These are phyloP conservation scores for Rhopilema esculentum DNA, from an alignment of 30 jellyfish, hydroid and myxozoan genomes.

Conservation along the genomic window DNA sequence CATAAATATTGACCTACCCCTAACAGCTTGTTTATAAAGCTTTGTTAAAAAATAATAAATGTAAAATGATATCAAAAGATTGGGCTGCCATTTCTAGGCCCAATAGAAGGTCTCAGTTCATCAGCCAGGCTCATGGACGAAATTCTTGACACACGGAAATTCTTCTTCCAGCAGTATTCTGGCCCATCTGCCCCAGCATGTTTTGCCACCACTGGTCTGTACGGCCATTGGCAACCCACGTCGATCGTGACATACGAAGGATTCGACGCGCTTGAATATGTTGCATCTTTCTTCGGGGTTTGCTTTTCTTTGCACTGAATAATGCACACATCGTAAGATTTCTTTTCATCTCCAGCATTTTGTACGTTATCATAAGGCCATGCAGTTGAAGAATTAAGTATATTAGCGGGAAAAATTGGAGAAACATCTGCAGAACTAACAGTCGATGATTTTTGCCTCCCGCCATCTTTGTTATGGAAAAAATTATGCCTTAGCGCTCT, in stretches of 20 bases:
- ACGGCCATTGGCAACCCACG: conserved; percentile 39
- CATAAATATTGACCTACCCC: too few relatives aligned
- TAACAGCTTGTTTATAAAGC: neutral
- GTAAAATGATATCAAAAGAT: conserved; percentile 35
- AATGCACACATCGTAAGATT: conserved; percentile 34
- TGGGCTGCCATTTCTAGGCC: conserved; percentile 52
- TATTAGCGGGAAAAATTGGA: conserved; percentile 25
- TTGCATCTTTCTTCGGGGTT: conserved; percentile 37
- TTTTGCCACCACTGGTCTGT: conserved; percentile 66
- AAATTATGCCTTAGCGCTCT: conserved; percentile 11
- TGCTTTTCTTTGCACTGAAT: conserved; percentile 40
- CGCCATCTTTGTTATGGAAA: conserved; percentile 43
- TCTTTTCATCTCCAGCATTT: conserved; percentile 31
- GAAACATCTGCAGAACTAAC: neutral
- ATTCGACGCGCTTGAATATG: conserved; percentile 38
- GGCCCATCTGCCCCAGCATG: conserved; percentile 55
- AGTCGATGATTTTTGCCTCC: conserved; percentile 16
- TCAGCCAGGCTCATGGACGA: conserved; percentile 16
- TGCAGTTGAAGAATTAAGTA: conserved; percentile 29
- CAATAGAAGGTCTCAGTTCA: conserved; percentile 9
- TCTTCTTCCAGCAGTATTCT: conserved; percentile 38
- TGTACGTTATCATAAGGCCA: conserved; percentile 33
- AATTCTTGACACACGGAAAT: conserved; percentile 45
- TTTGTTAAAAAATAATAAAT: neutral
- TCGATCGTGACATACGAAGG: conserved; percentile 26